Evolutionary conservation across 2,113 vertebrate species (phyloP).

Genomic region (Actenoides hombroni): DNA sequence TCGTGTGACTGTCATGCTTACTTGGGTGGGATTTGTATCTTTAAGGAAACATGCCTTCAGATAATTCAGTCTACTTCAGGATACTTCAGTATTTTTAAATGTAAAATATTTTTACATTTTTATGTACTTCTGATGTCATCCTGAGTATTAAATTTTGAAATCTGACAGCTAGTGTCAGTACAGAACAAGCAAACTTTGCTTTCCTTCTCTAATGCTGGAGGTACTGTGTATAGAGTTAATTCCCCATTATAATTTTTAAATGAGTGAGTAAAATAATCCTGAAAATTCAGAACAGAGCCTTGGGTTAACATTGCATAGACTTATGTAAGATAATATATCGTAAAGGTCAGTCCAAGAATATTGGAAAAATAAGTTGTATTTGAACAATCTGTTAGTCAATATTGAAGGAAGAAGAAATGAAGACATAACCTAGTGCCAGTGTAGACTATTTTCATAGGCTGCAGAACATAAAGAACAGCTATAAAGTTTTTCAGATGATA

Average conservation of each 20-base stretch:
- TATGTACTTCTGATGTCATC: background rate
- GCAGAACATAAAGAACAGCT: background rate
- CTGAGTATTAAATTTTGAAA: background rate
- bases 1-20: background rate
- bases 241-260: background rate
- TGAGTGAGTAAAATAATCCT: background rate
- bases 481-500: background rate
- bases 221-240: background rate
- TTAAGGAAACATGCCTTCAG: background rate
- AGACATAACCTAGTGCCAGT: background rate
- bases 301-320: fast-evolving
- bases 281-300: background rate
- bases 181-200: background rate
- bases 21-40: fast-evolving
- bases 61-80: background rate
- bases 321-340: background rate
- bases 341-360: background rate
- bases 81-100: background rate
- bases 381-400: background rate
- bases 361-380: background rate
- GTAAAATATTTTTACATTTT: too few relatives aligned
- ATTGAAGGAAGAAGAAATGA: background rate
- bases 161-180: background rate
- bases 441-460: background rate
- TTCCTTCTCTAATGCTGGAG: background rate